Conservation (phyloP, 53 echinoderm and acorn worm species). For the Temnopleurus reevesii region DNA sequence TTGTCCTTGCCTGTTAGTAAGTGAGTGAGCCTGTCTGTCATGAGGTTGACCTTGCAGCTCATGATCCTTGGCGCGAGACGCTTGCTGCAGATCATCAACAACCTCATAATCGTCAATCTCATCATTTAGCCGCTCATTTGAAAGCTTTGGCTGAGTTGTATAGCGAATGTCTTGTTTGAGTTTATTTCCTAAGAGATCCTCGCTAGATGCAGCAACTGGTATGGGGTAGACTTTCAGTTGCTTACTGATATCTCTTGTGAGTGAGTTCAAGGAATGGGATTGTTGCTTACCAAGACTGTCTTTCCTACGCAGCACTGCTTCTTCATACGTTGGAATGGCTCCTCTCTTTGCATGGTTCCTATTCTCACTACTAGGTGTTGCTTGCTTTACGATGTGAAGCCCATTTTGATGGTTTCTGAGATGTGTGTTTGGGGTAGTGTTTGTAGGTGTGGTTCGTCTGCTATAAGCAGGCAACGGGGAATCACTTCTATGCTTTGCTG, state of each 20-base stretch:
- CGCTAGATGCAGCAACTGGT: constrained; percentile 31
- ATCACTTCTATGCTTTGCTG: background rate
- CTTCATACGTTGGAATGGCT: constrained; percentile 49
- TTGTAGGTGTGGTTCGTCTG: constrained; percentile 14
- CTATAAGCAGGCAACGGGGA: constrained; percentile 16
- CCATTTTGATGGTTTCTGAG: background rate
- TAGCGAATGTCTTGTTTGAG: background rate
- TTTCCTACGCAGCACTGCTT: constrained; percentile 36
- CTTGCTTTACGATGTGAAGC: constrained; percentile 2
- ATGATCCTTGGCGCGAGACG: background rate
- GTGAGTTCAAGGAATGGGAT: constrained; percentile 35
- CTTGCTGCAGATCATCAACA: background rate
- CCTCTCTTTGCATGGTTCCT: background rate
- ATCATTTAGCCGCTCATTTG: constrained; percentile 25
- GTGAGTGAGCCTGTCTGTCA: constrained; percentile 32
- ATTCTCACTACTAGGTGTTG: background rate
- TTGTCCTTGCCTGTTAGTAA: background rate
- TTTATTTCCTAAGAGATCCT: background rate
- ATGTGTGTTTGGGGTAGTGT: background rate
- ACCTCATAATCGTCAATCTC: constrained; percentile 35
- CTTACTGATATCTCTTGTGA: background rate
- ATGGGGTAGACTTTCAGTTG: background rate
- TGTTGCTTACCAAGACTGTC: constrained; percentile 36
- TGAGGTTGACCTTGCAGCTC: constrained; percentile 47
- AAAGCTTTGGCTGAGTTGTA: constrained; percentile 35